These are phyloP conservation scores for Melanotaenia maccullochi DNA, from an alignment of 2,797 vertebrate species.

Conservation along the genomic window DNA sequence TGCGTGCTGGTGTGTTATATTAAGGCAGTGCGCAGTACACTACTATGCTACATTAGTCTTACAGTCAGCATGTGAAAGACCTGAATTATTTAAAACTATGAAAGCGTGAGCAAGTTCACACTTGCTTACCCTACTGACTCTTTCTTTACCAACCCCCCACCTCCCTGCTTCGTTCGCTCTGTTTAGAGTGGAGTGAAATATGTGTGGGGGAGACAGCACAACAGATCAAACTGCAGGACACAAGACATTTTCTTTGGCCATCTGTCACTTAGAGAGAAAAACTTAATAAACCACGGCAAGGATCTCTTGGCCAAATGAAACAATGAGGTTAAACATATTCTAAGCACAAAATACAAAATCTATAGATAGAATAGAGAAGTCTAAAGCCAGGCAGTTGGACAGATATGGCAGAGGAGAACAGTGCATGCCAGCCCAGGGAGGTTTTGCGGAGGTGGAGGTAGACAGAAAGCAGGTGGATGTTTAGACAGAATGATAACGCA, in stretches of 20 bases:
- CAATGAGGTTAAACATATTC: conserved; percentile 35
- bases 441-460: conserved; percentile 67
- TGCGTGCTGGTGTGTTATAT: conserved; percentile 11
- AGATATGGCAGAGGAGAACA: conserved; percentile 23
- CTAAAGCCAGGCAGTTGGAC: conserved; percentile 25
- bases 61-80: conserved; percentile 48
- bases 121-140: conserved; percentile 60
- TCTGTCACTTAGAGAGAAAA: conserved; percentile 46
- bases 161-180: neutral
- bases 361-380: conserved; percentile 25
- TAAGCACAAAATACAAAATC: conserved; percentile 3
- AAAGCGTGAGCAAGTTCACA: conserved; percentile 56
- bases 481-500: conserved; percentile 72
- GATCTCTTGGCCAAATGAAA: conserved; percentile 25
- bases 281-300: conserved; percentile 10
- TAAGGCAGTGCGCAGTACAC: neutral
- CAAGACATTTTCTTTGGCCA: conserved; percentile 41
- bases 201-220: conserved; percentile 41
- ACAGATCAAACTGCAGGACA: conserved; percentile 37
- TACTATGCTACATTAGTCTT: conserved; percentile 15
- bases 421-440: conserved; percentile 39
- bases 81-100: conserved; percentile 72
- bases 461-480: conserved; percentile 77
- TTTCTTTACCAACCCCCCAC: conserved; percentile 28
- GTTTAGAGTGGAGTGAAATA: conserved; percentile 41